phyloP scores from a whole-genome alignment of 2,797 vertebrate genomes.

The Yasuhikotakia modesta region DNA sequence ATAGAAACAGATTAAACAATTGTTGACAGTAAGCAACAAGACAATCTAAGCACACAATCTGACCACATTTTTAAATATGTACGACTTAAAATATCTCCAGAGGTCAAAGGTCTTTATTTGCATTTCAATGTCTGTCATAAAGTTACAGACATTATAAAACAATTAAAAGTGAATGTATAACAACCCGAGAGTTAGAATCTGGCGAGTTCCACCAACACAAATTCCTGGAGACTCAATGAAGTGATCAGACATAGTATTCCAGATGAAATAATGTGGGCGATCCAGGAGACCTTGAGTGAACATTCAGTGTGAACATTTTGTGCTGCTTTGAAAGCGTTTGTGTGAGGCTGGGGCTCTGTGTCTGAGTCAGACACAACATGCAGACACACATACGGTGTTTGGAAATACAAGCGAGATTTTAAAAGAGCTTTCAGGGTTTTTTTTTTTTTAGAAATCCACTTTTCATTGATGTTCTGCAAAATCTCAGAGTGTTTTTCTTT shows the following conservation, averaged over 20 bases:
- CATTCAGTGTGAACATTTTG: slow-evolving; percentile 40
- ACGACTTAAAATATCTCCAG: background rate
- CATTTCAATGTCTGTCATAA: background rate
- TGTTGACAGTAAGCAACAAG: background rate
- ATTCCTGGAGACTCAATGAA: slow-evolving; percentile 16
- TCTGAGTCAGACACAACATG: slow-evolving; percentile 34
- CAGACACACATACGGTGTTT: background rate
- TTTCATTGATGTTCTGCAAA: slow-evolving; percentile 7
- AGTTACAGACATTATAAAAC: slow-evolving; percentile 1
- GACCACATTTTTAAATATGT: background rate
- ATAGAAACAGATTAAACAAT: background rate
- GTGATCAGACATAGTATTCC: slow-evolving; percentile 1
- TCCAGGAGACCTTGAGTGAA: slow-evolving; percentile 45
- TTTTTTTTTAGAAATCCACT: background rate
- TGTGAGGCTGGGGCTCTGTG: slow-evolving; percentile 23
- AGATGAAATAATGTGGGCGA: slow-evolving; percentile 28
- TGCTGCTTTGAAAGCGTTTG: slow-evolving; percentile 32
- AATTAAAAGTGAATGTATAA: background rate
- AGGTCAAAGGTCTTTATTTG: background rate
- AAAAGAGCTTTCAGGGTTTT: slow-evolving; percentile 6
- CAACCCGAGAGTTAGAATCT: background rate
- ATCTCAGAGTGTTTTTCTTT: background rate
- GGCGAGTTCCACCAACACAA: background rate
- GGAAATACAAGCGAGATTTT: background rate
- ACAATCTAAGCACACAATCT: background rate